A percentile compares a stretch with the other conserved stretches of the same genome.
These are phyloP conservation scores for Araneus ventricosus DNA, from an alignment of 1,140 invertebrate species.

Conservation along the genomic window DNA sequence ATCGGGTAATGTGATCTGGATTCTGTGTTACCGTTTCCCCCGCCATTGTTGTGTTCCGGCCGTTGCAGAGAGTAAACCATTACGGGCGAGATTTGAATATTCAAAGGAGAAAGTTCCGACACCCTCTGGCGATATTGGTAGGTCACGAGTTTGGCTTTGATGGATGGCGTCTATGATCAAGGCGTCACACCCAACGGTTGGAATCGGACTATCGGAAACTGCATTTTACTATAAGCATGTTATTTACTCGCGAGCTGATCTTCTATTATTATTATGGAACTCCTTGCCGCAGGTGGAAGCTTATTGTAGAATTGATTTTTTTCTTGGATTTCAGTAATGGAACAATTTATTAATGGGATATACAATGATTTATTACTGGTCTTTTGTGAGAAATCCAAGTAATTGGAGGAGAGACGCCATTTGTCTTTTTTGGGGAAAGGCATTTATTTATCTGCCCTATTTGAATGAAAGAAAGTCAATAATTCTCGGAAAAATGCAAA, in stretches of 20 bases:
- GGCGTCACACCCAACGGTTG: neutral
- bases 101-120: conserved; percentile 1
- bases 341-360: neutral
- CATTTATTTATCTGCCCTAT: neutral
- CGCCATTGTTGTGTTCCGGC: neutral
- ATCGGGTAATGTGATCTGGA: conserved; percentile 2
- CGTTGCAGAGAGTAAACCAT: neutral
- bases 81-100: conserved; percentile 21
- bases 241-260: neutral
- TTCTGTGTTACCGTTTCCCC: neutral
- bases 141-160: conserved; percentile 28
- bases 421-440: neutral
- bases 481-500: too few relatives aligned
- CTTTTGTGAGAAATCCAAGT: neutral
- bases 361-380: neutral
- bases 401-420: neutral
- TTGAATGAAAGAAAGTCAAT: neutral
- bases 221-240: conserved; percentile 1
- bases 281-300: neutral
- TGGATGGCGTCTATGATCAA: conserved; percentile 1
- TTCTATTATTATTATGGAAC: neutral
- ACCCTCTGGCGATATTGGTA: conserved; percentile 7
- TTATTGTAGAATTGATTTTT: neutral
- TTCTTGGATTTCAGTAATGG: neutral
- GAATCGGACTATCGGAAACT: neutral